phyloP scores from a whole-genome alignment of 64 coral and sea anemone genomes.

The Stylophora pistillata region DNA sequence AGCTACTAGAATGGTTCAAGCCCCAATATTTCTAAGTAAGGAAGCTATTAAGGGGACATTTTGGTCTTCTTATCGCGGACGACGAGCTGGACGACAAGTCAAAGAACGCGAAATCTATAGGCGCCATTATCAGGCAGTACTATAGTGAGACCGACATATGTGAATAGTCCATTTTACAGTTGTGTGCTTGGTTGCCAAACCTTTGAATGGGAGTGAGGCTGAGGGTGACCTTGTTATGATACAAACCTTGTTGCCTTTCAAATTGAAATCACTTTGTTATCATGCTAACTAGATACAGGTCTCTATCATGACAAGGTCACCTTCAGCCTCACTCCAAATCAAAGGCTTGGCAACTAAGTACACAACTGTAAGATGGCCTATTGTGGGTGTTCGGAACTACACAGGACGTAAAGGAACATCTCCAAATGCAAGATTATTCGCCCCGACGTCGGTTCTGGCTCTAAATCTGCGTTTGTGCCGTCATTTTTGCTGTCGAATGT shows the following conservation, averaged over 20 bases:
- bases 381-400: neutral
- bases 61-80: constrained; percentile 43
- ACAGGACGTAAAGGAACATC: neutral
- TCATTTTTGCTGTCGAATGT: constrained; percentile 61
- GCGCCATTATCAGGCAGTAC: constrained; percentile 1
- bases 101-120: constrained; percentile 49
- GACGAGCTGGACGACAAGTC: constrained; percentile 47
- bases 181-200: too few relatives aligned
- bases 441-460: neutral
- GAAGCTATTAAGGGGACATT: constrained; percentile 3
- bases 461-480: constrained; percentile 44
- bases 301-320: too few relatives aligned
- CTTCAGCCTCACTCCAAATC: too few relatives aligned
- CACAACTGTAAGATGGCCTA: too few relatives aligned
- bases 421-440: constrained; percentile 14
- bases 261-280: too few relatives aligned
- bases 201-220: too few relatives aligned
- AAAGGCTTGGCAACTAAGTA: too few relatives aligned
- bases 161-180: too few relatives aligned
- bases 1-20: constrained; percentile 22
- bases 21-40: constrained; percentile 20
- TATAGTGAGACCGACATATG: constrained; percentile 1
- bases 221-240: too few relatives aligned
- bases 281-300: too few relatives aligned
- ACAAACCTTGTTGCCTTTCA: too few relatives aligned